Percentiles rank a stretch among this genome's conserved stretches.
These are phyloP conservation scores for Cremastinae sp. DNA, from an alignment of 2,888 invertebrate species.

Conservation along the genomic window DNA sequence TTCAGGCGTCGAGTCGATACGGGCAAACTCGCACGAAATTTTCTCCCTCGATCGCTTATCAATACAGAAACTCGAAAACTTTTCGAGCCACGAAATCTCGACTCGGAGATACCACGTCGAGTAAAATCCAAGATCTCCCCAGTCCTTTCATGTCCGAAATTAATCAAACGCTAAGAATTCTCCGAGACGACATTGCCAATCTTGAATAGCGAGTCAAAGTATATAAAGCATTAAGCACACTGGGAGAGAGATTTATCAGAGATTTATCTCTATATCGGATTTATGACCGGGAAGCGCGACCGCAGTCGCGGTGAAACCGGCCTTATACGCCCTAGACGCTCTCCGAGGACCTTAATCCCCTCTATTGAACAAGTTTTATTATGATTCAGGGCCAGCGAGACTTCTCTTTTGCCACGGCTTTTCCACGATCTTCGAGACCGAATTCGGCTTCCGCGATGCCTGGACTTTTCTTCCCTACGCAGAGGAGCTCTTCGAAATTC, in stretches of 20 bases:
- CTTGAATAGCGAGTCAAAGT: constrained; percentile 22
- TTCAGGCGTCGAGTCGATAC: no score
- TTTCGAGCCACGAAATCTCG: no score
- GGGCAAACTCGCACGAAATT: no score
- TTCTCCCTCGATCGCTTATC: no score
- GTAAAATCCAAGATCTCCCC: no score
- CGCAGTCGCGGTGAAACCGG: constrained; percentile 45
- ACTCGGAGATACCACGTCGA: no score
- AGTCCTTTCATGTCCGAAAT: not conserved
- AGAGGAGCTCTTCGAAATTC: no score
- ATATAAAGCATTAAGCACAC: constrained; percentile 32
- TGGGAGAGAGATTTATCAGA: constrained; percentile 20
- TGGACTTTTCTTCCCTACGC: no score
- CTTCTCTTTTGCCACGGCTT: no score
- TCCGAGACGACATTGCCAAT: constrained; percentile 52
- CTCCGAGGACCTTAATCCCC: constrained; percentile 71
- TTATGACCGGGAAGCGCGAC: constrained; percentile 27
- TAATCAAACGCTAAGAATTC: constrained; percentile 31
- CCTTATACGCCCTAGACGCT: constrained; percentile 62
- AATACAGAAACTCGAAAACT: no score
- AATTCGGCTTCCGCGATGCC: no score
- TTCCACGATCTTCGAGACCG: no score
- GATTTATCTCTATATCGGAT: constrained; percentile 49
- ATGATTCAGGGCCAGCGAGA: not conserved
- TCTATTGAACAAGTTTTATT: constrained; percentile 64